A percentile compares a stretch with the other conserved stretches of the same genome.
phyloP scores from a whole-genome alignment of 2,797 vertebrate species.

The Lacerta bilineata region DNA sequence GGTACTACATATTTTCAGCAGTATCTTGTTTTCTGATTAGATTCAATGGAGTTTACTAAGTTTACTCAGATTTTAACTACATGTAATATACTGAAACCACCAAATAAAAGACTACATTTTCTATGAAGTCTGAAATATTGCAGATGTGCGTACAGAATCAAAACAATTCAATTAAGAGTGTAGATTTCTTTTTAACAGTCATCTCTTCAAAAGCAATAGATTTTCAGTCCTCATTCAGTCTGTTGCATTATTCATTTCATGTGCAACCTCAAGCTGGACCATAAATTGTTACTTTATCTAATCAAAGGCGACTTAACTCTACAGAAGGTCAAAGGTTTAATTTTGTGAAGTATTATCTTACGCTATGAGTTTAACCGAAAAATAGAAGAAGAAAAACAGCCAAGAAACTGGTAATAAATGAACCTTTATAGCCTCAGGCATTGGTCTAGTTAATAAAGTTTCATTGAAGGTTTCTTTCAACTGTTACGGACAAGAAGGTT shows the following conservation, averaged over 20 bases:
- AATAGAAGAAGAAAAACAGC: conserved; percentile 88
- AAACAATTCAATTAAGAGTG: conserved; percentile 77
- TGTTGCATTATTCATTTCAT: conserved; percentile 96
- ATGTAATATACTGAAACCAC: conserved; percentile 37
- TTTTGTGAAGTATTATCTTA: conserved; percentile 90
- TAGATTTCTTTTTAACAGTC: conserved; percentile 76
- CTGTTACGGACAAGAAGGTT: conserved; percentile 86
- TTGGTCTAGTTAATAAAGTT: conserved; percentile 89
- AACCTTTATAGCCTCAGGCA: conserved; percentile 87
- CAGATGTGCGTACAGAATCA: conserved; percentile 71
- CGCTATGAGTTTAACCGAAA: conserved; percentile 86
- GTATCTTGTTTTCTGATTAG: background rate
- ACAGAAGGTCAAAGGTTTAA: conserved; percentile 89
- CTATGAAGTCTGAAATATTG: conserved; percentile 73
- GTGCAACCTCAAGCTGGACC: conserved; percentile 84
- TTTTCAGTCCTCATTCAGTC: conserved; percentile 78
- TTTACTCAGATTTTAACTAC: conserved; percentile 69
- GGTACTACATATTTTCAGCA: no score
- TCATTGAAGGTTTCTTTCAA: conserved; percentile 90
- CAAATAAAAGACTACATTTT: conserved; percentile 57
- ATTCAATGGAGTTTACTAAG: conserved; percentile 43
- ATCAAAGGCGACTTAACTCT: conserved; percentile 88
- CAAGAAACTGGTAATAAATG: conserved; percentile 88
- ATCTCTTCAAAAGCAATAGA: conserved; percentile 85
- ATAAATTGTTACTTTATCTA: conserved; percentile 90